phyloP scores from a whole-genome alignment of 2,888 invertebrate genomes.

The Agelastica alni region DNA sequence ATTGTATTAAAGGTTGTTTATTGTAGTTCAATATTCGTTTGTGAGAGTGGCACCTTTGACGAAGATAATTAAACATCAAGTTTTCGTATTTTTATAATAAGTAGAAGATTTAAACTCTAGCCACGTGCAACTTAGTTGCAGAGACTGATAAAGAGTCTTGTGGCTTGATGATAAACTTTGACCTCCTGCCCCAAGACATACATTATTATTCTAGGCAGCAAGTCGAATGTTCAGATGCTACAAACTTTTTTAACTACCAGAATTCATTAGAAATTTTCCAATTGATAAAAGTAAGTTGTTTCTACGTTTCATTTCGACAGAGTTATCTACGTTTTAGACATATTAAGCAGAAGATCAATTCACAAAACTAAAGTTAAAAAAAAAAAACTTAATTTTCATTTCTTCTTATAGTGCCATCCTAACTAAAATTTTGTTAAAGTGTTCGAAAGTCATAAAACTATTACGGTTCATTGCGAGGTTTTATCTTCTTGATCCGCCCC shows the following conservation, averaged over 20 bases:
- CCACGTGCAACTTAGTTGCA: slow-evolving; percentile 39
- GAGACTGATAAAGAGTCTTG: slow-evolving; percentile 29
- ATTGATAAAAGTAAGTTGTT: slow-evolving; percentile 57
- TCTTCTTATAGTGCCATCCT: too few relatives aligned
- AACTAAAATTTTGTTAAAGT: too few relatives aligned
- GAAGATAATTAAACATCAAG: too few relatives aligned
- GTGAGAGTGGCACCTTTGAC: too few relatives aligned
- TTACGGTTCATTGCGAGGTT: too few relatives aligned
- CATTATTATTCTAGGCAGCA: slow-evolving; percentile 57
- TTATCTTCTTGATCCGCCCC: too few relatives aligned
- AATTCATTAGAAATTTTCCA: slow-evolving; percentile 58
- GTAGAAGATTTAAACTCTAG: slow-evolving; percentile 38
- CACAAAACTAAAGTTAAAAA: slow-evolving; percentile 33
- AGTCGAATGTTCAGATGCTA: slow-evolving; percentile 54
- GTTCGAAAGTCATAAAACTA: too few relatives aligned
- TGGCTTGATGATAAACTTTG: slow-evolving; percentile 48
- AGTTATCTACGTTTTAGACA: slow-evolving; percentile 52
- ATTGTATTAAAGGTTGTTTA: too few relatives aligned
- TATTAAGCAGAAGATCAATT: slow-evolving; percentile 49
- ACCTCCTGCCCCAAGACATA: slow-evolving; percentile 49
- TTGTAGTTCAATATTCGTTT: too few relatives aligned
- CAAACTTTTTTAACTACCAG: slow-evolving; percentile 58
- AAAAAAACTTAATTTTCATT: too few relatives aligned
- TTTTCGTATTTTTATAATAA: slow-evolving; percentile 29
- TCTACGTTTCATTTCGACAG: slow-evolving; percentile 56